A percentile compares a stretch with the other conserved stretches of the same genome.
Conservation (phyloP, 2,888 invertebrate species). For the Apocheima hispidaria region DNA sequence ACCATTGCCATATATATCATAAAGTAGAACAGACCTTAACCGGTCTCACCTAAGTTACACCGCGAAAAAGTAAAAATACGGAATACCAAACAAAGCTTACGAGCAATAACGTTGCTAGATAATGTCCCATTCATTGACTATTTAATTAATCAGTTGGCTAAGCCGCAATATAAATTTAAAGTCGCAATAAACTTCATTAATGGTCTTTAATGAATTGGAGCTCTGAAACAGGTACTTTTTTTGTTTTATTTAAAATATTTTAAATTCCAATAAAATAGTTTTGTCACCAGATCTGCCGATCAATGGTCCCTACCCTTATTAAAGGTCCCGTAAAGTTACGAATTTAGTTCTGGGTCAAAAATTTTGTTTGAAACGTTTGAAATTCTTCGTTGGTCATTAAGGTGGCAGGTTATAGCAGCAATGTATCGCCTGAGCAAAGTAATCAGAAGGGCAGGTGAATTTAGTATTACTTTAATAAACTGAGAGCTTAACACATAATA, state of each 20-base stretch:
- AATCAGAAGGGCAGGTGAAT: not conserved
- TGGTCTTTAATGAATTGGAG: constrained; percentile 80
- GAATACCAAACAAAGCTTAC: constrained; percentile 53
- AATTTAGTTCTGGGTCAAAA: constrained; percentile 69
- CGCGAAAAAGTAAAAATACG: constrained; percentile 51
- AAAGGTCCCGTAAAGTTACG: constrained; percentile 62
- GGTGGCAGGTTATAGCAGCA: constrained; percentile 34
- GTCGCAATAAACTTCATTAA: constrained; percentile 76
- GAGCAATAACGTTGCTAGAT: constrained; percentile 31
- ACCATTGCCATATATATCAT: constrained; percentile 11
- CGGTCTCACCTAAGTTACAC: constrained; percentile 19
- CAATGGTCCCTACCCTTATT: constrained; percentile 37
- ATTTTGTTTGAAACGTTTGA: constrained; percentile 52
- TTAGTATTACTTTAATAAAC: too few species aligned
- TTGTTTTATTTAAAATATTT: constrained; percentile 61
- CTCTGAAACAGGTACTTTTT: constrained; percentile 74
- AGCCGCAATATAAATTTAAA: constrained; percentile 69
- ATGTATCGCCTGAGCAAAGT: not conserved
- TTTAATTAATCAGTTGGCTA: constrained; percentile 74
- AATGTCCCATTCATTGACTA: constrained; percentile 67
- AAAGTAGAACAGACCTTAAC: constrained; percentile 6
- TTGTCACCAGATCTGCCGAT: constrained; percentile 44
- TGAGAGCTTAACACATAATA: too few species aligned
- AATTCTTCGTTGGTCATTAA: constrained; percentile 47
- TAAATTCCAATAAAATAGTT: constrained; percentile 72